Percentiles rank a stretch among this genome's conserved stretches.
Evolutionary conservation across 2,888 invertebrate genomes (phyloP).

Genomic region (Orgyia antiqua): DNA sequence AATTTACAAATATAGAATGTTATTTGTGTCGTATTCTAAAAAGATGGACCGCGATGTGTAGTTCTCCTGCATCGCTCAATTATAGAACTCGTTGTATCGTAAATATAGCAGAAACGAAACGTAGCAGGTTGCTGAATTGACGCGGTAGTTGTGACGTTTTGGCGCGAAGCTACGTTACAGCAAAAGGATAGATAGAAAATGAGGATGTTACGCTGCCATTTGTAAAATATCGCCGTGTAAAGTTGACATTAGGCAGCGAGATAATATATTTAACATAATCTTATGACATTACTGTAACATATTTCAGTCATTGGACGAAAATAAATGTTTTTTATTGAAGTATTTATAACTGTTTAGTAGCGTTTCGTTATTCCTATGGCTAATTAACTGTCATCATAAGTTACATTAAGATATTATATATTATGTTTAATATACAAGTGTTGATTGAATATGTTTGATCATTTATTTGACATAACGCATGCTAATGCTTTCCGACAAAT

Average conservation of each 20-base stretch:
- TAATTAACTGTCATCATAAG: conserved; percentile 1
- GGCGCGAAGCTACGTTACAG: conserved; percentile 13
- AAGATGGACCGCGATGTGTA: conserved; percentile 77
- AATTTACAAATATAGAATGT: conserved; percentile 77
- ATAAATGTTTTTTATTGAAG: conserved; percentile 13
- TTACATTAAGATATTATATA: not conserved
- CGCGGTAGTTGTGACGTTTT: conserved; percentile 45
- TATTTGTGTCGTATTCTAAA: conserved; percentile 78
- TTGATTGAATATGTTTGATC: conserved; percentile 15
- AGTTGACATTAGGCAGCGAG: conserved; percentile 20
- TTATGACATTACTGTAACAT: conserved; percentile 11
- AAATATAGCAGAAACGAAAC: conserved; percentile 51
- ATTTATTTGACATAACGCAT: conserved; percentile 33
- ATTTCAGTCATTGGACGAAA: conserved; percentile 13
- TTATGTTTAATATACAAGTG: too few relatives aligned
- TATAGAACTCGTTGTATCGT: conserved; percentile 69
- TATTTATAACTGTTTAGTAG: conserved; percentile 9
- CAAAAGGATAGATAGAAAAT: conserved; percentile 33
- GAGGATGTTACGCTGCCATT: conserved; percentile 50
- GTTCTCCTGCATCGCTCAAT: conserved; percentile 78
- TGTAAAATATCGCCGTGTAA: conserved; percentile 39
- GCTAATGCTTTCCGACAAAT: conserved; percentile 37
- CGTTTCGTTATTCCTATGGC: conserved; percentile 12
- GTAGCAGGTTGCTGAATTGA: conserved; percentile 37
- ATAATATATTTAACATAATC: conserved; percentile 17